A percentile compares a stretch with the other conserved stretches of the same genome.
Conservation (phyloP, 2,797 vertebrate genomes). For the Hoplostethus mediterraneus region DNA sequence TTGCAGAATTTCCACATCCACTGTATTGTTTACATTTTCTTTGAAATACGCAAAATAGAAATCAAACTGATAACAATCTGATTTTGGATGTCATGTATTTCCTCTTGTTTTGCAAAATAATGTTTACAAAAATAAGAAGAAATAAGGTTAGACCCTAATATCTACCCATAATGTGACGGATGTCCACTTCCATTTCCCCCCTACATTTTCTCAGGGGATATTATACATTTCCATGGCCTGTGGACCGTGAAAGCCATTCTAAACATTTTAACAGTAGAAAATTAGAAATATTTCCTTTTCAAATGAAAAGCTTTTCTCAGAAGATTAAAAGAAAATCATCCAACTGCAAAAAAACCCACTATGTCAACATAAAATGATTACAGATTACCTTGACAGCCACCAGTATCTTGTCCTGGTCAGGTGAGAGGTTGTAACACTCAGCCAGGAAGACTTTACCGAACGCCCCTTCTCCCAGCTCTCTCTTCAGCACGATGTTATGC, state of each 20-base stretch:
- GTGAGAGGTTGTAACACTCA: slow-evolving; percentile 95
- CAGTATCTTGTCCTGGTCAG: slow-evolving; percentile 95
- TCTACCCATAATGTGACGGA: too few relatives aligned
- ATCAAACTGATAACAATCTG: neutral
- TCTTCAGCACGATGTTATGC: slow-evolving; percentile 97
- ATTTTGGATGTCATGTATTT: too few relatives aligned
- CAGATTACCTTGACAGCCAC: slow-evolving; percentile 96
- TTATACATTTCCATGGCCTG: neutral
- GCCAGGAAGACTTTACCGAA: slow-evolving; percentile 98
- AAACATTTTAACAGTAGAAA: neutral
- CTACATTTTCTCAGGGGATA: too few relatives aligned
- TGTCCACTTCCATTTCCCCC: neutral
- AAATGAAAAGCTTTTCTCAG: slow-evolving; percentile 4
- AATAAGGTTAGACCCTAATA: too few relatives aligned
- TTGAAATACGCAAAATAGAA: neutral
- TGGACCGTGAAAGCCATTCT: neutral
- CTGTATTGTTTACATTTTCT: too few relatives aligned
- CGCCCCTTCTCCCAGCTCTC: slow-evolving; percentile 97
- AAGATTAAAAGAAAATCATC: neutral
- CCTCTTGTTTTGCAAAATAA: too few relatives aligned
- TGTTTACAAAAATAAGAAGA: too few relatives aligned
- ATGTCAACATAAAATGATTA: neutral
- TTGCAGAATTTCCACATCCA: too few relatives aligned
- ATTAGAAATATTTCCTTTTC: neutral
- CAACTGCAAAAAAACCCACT: neutral